Base-by-base conservation (phyloP, 2,113 vertebrate genomes). In the Leptodactylus fuscus region DNA sequence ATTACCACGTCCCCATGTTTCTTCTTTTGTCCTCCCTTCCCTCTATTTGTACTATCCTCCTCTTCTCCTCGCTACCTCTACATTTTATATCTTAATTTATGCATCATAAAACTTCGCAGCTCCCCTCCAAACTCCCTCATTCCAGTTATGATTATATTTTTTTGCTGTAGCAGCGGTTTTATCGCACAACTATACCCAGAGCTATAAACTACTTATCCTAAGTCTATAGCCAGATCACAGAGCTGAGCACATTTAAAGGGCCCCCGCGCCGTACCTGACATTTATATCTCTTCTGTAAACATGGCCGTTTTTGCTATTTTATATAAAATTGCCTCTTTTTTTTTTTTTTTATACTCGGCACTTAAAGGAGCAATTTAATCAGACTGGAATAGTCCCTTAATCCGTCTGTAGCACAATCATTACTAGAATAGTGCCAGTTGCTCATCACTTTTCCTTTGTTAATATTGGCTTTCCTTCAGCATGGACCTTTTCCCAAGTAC, bases 361-460 rank as follows among this genome's bases (percentile, higher is more conserved):
- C 29, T 53, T 34, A 77, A 77, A 77, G 32, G 76, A 80, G 53
- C 44, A 51, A 83, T 83, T 55, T 55, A 44, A 75, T 73, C n/a
- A 60, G 48, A 48, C 12, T 29, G n/a, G 58, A 62, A 83, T 76
- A 22, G 70, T 34, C 12, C 53, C 22, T 75, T 75, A 83, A 83
- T 75, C 24, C 2, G 24, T 83, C n/a, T 44, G 22, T 29, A 74
- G 5, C 38, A 29, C 82, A n/a, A 36, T 46, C 34, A 74, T 60
- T 83, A 32, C 49, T 44, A 22, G 22, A 34, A 62, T 75, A 27
- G 24, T 32, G 22, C 34, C 13, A 58, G 34, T 83, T 62, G 44
- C 51, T 78, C 73, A 51, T 46, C 73, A 53, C 44, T 85, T 85
- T 85, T 24, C 34, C 24, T 77, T 79, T 85, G 73, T 53, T 78